Base-by-base conservation (phyloP, 1,140 invertebrate genomes). In the Sminthurides bifidus region DNA sequence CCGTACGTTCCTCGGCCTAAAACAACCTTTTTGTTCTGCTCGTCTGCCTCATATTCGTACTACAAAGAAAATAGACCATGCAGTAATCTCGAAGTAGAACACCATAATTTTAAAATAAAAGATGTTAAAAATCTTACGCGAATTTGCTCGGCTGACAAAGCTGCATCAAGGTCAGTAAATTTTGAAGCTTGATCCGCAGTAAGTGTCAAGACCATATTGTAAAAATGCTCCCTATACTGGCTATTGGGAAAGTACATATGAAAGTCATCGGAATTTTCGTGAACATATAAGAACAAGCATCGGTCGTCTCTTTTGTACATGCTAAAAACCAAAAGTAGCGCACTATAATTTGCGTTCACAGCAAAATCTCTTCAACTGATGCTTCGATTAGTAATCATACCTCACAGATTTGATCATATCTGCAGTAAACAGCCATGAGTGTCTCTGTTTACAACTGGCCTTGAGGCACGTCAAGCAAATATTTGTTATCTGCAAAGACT, bases 201-300 rank as follows among this genome's bases (percentile, higher is more conserved):
- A 69, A 94, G 78, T 72, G 90, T 82, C 12, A 87, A 72, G 29
- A 91, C 77, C 3, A 88, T 69, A 64, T 87, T 81, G 68, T 87
- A 84, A 66, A 92, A 87, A 65, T 81, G 79, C 69, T 89, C 80
- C 56, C 92, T 77, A 70, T 87, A 89, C 41, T 79, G 64, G 44
- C 83, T 79, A 0, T 92, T 96, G 12, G 95, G 92, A 60, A 99
- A 87, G 70, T 87, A 97, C 74, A 98, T 93, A 79, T 98, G 94
- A 74, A 98, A 98, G 74, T 97, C 93, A 69, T 96, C 92, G 6
- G 92, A 96, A 68, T 97, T 97, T 69, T 96, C 86, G 70, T 94
- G 87, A 23, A 98, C 94, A 71, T 98, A 99, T 0, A 99, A 76
- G 72, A 97, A 98, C 1, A 98, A 76, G 54, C 92, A 95, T 14